A percentile compares a stretch with the other conserved stretches of the same genome.
Evolutionary conservation across 2,113 vertebrate genomes (phyloP).

Genomic region (Cynoglossus semilaevis): DNA sequence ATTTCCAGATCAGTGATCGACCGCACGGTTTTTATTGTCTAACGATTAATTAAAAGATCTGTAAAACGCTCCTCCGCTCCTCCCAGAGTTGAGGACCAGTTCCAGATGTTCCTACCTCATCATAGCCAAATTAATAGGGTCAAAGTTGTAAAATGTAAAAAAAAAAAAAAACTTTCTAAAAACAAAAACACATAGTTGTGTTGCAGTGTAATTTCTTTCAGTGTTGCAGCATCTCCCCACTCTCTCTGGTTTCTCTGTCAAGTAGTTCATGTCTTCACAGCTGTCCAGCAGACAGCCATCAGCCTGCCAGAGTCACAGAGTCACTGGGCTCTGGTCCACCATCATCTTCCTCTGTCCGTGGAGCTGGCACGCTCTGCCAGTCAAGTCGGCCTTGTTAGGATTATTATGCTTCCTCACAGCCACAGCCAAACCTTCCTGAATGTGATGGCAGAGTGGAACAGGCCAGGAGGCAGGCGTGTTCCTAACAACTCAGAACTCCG

Average conservation of each 20-base stretch:
- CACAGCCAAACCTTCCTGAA: conserved; percentile 14
- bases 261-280: neutral
- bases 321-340: conserved; percentile 39
- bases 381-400: conserved; percentile 40
- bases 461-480: conserved; percentile 31
- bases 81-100: too few species aligned
- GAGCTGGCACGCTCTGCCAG: conserved; percentile 42
- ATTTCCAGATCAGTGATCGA: too few species aligned
- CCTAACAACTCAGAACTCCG: conserved; percentile 14
- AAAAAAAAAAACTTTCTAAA: neutral
- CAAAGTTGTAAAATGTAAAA: too few species aligned
- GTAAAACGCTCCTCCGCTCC: too few species aligned
- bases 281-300: conserved; percentile 21
- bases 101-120: too few species aligned
- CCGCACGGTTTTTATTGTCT: too few species aligned
- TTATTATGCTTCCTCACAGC: neutral
- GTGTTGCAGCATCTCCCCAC: neutral
- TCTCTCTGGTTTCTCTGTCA: neutral
- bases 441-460: conserved; percentile 12
- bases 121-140: too few species aligned
- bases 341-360: conserved; percentile 31
- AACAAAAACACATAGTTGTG: too few species aligned
- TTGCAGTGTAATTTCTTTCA: neutral
- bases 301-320: conserved; percentile 35
- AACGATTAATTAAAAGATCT: too few species aligned